Evolutionary conservation across 2,113 vertebrate species (phyloP).

Genomic region (Seriola quinqueradiata): DNA sequence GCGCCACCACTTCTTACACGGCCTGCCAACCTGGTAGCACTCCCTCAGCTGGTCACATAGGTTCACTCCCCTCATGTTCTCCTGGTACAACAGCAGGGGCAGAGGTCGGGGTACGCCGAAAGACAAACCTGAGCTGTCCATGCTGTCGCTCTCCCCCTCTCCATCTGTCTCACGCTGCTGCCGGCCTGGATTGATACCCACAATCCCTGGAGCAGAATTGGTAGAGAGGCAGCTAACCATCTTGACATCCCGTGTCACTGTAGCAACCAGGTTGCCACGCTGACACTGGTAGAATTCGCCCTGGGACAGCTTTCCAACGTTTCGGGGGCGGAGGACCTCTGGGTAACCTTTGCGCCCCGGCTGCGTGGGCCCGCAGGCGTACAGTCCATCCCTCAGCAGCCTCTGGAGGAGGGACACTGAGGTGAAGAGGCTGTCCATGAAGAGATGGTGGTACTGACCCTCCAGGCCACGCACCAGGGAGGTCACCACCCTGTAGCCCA

Average conservation of each 20-base stretch:
- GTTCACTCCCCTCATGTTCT: slow-evolving; percentile 88
- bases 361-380: slow-evolving; percentile 85
- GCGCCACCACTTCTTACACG: slow-evolving; percentile 89
- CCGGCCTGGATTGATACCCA: slow-evolving; percentile 83
- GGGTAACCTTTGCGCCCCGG: slow-evolving; percentile 84
- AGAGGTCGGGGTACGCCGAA: slow-evolving; percentile 82
- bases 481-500: slow-evolving; percentile 82
- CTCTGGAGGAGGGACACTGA: slow-evolving; percentile 85
- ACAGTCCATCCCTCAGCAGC: slow-evolving; percentile 83
- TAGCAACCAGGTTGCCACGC: slow-evolving; percentile 85
- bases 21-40: slow-evolving; percentile 87
- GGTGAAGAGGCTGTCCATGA: slow-evolving; percentile 88
- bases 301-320: slow-evolving; percentile 83
- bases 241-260: slow-evolving; percentile 84
- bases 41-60: slow-evolving; percentile 87
- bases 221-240: slow-evolving; percentile 85
- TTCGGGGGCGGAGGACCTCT: slow-evolving; percentile 82
- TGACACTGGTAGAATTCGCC: slow-evolving; percentile 89
- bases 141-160: slow-evolving; percentile 74
- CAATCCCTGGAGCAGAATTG: slow-evolving; percentile 86
- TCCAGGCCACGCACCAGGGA: slow-evolving; percentile 85
- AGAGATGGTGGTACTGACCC: slow-evolving; percentile 85
- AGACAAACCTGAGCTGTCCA: slow-evolving; percentile 65
- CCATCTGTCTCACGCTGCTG: slow-evolving; percentile 68
- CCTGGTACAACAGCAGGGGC: slow-evolving; percentile 86